Conservation (phyloP, 2,888 invertebrate genomes). For the Conistra vaccinii region DNA sequence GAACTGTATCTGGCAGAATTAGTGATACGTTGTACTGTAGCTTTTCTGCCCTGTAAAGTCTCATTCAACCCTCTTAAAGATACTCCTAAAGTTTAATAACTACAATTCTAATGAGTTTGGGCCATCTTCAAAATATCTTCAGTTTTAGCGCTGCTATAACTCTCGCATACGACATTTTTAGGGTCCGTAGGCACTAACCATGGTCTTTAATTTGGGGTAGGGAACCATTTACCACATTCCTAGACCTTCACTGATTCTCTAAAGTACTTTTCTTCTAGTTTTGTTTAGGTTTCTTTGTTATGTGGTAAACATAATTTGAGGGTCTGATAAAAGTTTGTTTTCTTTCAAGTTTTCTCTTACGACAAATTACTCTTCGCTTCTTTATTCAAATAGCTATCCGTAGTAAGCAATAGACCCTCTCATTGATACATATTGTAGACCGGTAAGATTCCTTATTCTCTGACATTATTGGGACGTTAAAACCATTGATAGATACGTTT, state of each 20-base stretch:
- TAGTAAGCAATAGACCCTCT: no score
- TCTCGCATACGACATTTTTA: slow-evolving; percentile 19
- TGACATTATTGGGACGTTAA: no score
- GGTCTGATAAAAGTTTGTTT: background rate
- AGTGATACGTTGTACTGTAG: background rate
- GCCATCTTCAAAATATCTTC: slow-evolving; percentile 4
- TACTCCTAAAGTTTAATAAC: slow-evolving; percentile 7
- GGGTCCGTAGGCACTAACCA: background rate
- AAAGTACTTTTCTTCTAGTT: background rate
- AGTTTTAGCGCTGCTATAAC: slow-evolving; percentile 17
- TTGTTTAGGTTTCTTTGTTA: background rate
- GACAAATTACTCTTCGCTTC: no score
- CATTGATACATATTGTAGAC: no score
- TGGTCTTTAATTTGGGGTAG: slow-evolving; percentile 2
- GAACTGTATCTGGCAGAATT: background rate
- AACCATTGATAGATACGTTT: no score
- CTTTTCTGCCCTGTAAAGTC: background rate
- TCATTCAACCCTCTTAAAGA: background rate
- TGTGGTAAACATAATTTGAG: background rate
- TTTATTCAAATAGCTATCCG: no score
- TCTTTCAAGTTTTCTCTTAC: no score
- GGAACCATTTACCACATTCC: background rate
- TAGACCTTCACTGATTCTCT: background rate
- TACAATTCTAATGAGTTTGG: slow-evolving; percentile 1
- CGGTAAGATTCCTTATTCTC: no score